Evolutionary conservation across 53 echinoderm and acorn worm species (phyloP), one percentile per base, ranked within the genome.

Genomic region (Pentamera pediparva): DNA sequence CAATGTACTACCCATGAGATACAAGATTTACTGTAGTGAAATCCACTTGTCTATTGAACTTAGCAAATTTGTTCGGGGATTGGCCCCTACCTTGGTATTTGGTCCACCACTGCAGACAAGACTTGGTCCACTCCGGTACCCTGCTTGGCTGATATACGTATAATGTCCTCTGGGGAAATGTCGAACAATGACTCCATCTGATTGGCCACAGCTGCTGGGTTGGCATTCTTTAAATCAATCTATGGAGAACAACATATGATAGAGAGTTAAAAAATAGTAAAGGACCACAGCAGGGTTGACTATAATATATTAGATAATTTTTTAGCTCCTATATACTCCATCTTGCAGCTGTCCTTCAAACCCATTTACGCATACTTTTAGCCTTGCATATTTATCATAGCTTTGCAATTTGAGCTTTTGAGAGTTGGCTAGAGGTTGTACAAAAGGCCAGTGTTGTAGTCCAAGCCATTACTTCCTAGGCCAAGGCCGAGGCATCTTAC

Each of bases 171-270:
- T 25, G 70, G 20, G 6, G 55, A 51, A 41, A 90, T 83, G 51
- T 93, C 94, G 71, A 93, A 93, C 22, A 93, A 43, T n/a, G 87
- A 87, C 74, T 90, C 76, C 53, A 93, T 84, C 79, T 93, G 94
- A 70, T 74, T 75, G 65, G 87, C 79, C 28, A 76, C 82, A 61
- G 61, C 41, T 30, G 89, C 94, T 13, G 94, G 94, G 65, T 93
- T 83, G 40, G 94, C 94, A 32, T 84, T 65, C 30, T 93, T 93
- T 52, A 93, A 75, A 73, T 93, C 94, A 76, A 93, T 93, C 90
- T 93, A 49, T 62, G 40, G 15, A 55, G 1, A 7, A 26, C 49
- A 9, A 32, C 13, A 24, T 4, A 35, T 20, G 37, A 45, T 17
- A 45, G 47, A 45, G 18, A 45, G 0, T 15, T 0, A 1, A 45